Base-by-base conservation (phyloP, 2,888 invertebrate species). In the Dendrolimus pini region DNA sequence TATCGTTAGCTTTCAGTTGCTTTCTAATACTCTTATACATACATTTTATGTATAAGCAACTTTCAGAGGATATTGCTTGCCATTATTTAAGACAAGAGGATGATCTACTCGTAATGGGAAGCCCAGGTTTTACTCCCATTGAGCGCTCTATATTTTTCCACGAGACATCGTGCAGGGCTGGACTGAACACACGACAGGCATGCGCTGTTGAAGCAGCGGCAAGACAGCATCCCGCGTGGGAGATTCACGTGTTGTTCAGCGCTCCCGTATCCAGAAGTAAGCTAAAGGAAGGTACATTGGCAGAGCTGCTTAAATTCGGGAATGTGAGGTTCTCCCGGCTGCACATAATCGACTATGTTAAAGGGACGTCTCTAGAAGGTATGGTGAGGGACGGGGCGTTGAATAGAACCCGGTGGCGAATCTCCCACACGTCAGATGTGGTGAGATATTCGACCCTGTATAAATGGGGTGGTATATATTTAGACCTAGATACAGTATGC, bases 381-480 rank as follows among this genome's bases (percentile, higher is more conserved):
- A 86, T 93, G 77, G 92, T 92, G 59, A 68, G 68, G 0, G 83
- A 80, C 12, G 91, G 91, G 0, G 75, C 78, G 0, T 72, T 94
- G 9, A 90, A 88, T 56, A 80, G 74, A 54, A 82, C 75, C 1
- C 76, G 75, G 12, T 94, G 92, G 75, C 92, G 92, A 1, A 93
- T 94, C 1, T 91, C 67, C 41, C 94, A 94, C 68, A 92, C 93
- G 54, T 93, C 93, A 55, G 94, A 95, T 70, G 84, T 94, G 2
- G 80, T 95, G 12, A 82, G 94, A 64, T 94, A 92, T 69, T 70
- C 94, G 55, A 93, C 94, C 0, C 80, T 96, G 7, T 95, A 94
- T 91, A 95, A 94, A 72, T 96, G 92, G 77, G 95, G 95, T 10
- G 96, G 96, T 0, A 93, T 95, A 56, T 96, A 95, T 74, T 77